Conservation (phyloP, 1,140 invertebrate species). For the Drosophila kanapiae region DNA sequence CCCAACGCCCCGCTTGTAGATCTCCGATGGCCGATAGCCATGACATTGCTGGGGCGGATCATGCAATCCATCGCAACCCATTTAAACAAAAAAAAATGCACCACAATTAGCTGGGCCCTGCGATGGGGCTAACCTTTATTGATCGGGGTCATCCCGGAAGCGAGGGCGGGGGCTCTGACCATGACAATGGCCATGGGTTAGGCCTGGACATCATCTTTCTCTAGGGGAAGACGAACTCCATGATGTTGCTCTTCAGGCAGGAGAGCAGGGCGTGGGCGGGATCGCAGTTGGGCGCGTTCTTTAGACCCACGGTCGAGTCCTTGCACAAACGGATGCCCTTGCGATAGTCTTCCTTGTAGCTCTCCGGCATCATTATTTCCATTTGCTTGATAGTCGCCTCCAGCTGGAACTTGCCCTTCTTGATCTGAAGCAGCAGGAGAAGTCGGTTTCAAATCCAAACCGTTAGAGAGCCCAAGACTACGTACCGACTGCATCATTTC, state of each 20-base stretch:
- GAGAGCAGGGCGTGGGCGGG: conserved; percentile 63
- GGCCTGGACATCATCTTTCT: neutral
- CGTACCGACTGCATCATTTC: conserved; percentile 83
- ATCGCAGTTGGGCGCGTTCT: conserved; percentile 75
- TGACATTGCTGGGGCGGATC: conserved; percentile 37
- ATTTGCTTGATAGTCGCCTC: conserved; percentile 77
- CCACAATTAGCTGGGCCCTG: conserved; percentile 1
- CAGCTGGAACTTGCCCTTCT: conserved; percentile 78
- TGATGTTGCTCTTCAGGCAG: conserved; percentile 67
- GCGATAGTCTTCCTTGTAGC: conserved; percentile 66
- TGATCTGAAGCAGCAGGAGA: conserved; percentile 56
- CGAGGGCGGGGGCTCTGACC: neutral
- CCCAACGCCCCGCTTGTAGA: conserved; percentile 37
- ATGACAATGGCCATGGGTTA: neutral
- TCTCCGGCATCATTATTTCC: conserved; percentile 73
- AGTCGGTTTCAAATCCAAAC: too few relatives aligned
- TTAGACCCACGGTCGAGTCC: conserved; percentile 67
- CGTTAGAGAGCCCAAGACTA: neutral
- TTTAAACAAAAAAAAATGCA: conserved; percentile 23
- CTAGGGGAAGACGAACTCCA: conserved; percentile 75
- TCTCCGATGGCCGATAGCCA: conserved; percentile 23
- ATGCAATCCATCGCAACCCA: conserved; percentile 38
- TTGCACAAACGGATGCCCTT: conserved; percentile 65
- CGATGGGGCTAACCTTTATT: conserved; percentile 34
- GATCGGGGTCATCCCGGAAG: neutral